Evolutionary conservation across 1,140 invertebrate species (phyloP).

Genomic region (Oscheius sp.): DNA sequence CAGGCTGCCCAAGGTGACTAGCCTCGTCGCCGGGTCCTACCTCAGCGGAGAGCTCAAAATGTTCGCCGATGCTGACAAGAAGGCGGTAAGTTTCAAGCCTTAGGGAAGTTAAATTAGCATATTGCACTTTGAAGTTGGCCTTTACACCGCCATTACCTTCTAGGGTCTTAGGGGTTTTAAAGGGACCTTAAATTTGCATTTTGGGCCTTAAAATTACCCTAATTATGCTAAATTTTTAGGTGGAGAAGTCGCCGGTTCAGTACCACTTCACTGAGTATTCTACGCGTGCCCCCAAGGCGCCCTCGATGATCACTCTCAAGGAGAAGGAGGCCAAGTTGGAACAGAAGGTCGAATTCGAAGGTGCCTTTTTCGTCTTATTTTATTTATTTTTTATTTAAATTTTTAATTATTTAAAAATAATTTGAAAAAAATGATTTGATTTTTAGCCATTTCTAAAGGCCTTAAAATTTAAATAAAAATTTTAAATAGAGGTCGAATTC

Average conservation of each 20-base stretch:
- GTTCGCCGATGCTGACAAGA: conserved; percentile 78
- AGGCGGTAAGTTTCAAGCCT: conserved; percentile 67
- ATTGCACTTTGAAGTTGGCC: neutral
- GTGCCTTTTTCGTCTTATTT: neutral
- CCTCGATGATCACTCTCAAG: conserved; percentile 25
- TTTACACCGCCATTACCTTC: neutral
- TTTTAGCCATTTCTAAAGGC: neutral
- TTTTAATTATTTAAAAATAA: neutral
- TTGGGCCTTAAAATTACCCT: neutral
- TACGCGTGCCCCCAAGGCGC: conserved; percentile 14
- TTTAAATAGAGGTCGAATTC: no score
- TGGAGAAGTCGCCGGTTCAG: conserved; percentile 16
- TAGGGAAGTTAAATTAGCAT: neutral
- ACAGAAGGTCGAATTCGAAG: conserved; percentile 20
- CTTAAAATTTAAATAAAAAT: neutral
- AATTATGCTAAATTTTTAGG: conserved; percentile 1
- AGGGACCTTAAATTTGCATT: neutral
- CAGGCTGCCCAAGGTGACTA: conserved; percentile 62
- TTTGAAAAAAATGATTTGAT: neutral
- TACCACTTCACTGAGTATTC: conserved; percentile 20
- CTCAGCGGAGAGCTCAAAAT: conserved; percentile 75
- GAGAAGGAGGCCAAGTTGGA: conserved; percentile 3
- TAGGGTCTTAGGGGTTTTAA: neutral
- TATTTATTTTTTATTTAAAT: neutral
- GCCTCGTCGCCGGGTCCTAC: conserved; percentile 69